Conservation (phyloP, 2,113 vertebrate species). For the Phocoena phocoena region DNA sequence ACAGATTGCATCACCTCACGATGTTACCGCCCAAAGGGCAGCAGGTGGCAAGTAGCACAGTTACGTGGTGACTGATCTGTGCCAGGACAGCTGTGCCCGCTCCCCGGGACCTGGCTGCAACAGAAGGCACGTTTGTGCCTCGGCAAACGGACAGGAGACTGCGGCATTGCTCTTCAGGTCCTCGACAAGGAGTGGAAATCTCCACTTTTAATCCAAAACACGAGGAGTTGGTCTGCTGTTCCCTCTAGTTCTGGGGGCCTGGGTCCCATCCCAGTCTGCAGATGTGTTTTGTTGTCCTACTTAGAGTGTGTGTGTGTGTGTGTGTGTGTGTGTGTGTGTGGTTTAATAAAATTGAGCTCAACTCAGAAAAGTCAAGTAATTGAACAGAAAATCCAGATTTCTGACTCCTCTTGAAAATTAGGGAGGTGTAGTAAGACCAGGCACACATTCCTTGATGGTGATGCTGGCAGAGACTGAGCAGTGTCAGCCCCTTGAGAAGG, state of each 20-base stretch:
- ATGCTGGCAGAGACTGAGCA: neutral
- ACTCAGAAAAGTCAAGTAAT: neutral
- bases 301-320: neutral
- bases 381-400: neutral
- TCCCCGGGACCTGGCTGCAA: neutral
- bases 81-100: neutral
- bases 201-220: neutral
- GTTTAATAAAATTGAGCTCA: slow-evolving; percentile 17
- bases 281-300: neutral
- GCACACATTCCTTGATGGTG: neutral
- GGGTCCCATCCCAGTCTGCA: neutral
- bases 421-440: neutral
- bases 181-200: neutral
- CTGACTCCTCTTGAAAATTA: neutral
- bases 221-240: neutral
- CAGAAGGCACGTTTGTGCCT: neutral
- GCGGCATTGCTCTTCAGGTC: rapidly evolving
- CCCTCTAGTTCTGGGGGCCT: neutral
- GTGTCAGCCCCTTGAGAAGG: neutral
- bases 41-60: neutral
- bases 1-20: rapidly evolving
- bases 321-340: neutral
- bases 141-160: rapidly evolving
- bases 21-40: neutral
- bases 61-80: neutral